Conservation (phyloP, 2,797 vertebrate genomes). For the Myotis planiceps region DNA sequence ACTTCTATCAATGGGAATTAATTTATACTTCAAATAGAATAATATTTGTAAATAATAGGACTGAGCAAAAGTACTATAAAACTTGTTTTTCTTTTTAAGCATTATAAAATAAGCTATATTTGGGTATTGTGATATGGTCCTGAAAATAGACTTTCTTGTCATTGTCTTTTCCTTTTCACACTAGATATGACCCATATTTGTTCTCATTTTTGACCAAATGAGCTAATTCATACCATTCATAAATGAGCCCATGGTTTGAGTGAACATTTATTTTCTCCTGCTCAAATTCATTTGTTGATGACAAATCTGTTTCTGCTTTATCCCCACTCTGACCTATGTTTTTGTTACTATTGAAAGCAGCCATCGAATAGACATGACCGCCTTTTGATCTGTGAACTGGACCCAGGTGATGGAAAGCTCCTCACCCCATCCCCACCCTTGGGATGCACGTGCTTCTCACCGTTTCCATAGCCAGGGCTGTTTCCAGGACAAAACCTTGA, state of each 20-base stretch:
- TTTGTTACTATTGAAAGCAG: not conserved
- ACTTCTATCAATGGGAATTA: not conserved
- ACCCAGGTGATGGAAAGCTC: not conserved
- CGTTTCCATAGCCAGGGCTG: not conserved
- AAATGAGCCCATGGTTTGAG: not conserved
- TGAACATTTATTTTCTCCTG: not conserved
- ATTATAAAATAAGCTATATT: conserved; percentile 12
- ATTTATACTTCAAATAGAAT: not conserved
- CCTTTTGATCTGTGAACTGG: not conserved
- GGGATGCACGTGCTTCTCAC: not conserved
- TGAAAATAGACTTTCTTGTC: not conserved
- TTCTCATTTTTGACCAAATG: not conserved
- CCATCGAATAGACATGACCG: not conserved
- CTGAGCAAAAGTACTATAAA: not conserved
- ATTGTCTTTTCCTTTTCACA: not conserved
- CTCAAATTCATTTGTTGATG: not conserved
- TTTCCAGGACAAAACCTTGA: not conserved
- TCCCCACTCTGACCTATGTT: not conserved
- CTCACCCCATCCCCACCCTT: not conserved
- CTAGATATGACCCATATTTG: not conserved
- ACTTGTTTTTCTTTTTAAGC: not conserved
- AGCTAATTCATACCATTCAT: not conserved
- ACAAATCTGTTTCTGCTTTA: not conserved
- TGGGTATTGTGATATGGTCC: not conserved
- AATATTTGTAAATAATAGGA: not conserved